Conservation (phyloP, 2,113 vertebrate genomes). For the Zosterops borbonicus region DNA sequence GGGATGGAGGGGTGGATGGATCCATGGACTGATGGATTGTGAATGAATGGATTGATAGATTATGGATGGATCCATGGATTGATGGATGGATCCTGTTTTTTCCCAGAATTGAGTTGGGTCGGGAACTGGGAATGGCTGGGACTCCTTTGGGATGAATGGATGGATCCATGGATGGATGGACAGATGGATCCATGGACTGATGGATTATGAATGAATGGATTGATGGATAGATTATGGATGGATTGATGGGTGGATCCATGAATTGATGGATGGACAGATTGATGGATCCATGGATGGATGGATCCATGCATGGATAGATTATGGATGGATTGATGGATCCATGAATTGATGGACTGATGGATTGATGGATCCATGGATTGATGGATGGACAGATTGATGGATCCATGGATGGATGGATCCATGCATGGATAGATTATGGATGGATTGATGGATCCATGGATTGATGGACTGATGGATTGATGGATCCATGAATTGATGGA, state of each 20-base stretch:
- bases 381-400: background rate
- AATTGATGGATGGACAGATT: background rate
- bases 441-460: background rate
- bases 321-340: background rate
- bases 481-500: background rate
- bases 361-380: background rate
- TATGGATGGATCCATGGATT: too few species aligned
- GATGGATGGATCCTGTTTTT: too few species aligned
- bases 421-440: background rate
- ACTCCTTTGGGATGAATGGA: background rate
- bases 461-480: background rate
- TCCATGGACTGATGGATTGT: too few species aligned
- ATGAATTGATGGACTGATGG: too few species aligned
- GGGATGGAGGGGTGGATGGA: too few species aligned
- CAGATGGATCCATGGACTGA: background rate
- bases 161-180: background rate
- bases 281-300: background rate
- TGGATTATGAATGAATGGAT: too few species aligned
- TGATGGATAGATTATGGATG: too few species aligned
- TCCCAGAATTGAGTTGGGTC: too few species aligned
- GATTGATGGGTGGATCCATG: background rate
- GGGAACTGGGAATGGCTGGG: too few species aligned
- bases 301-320: too few species aligned
- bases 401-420: background rate
- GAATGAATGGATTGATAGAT: too few species aligned